These are phyloP conservation scores for Pomacea maculata DNA, from an alignment of 1,140 invertebrate species.

Conservation along the genomic window DNA sequence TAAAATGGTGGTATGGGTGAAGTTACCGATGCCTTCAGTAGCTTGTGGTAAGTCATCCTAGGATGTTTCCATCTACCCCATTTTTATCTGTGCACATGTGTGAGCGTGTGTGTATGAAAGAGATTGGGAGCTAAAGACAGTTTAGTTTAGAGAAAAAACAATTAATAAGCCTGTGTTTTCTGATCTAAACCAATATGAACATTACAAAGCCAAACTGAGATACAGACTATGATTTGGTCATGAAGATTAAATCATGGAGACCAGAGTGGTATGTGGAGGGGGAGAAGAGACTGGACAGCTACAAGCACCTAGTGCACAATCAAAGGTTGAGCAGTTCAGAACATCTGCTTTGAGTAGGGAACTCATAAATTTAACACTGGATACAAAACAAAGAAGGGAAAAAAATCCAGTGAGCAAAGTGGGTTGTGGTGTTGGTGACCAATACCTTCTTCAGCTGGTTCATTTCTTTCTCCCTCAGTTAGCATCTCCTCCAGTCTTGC, in stretches of 20 bases:
- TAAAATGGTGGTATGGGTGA: constrained; percentile 8
- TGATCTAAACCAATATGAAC: neutral
- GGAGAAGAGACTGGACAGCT: neutral
- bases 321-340: neutral
- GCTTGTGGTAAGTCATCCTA: too few relatives aligned
- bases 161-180: neutral
- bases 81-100: too few relatives aligned
- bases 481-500: constrained; percentile 59
- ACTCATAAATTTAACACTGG: neutral
- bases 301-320: too few relatives aligned
- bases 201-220: neutral
- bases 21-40: too few relatives aligned
- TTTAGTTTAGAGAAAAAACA: neutral
- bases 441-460: constrained; percentile 53
- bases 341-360: neutral
- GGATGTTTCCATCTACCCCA: too few relatives aligned
- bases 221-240: neutral
- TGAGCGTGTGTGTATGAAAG: too few relatives aligned
- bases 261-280: neutral
- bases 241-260: neutral
- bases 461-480: constrained; percentile 51
- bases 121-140: too few relatives aligned
- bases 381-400: neutral
- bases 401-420: neutral
- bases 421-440: too few relatives aligned